Evolutionary conservation across 2,797 vertebrate species (phyloP), one percentile per base, ranked within the genome.

Genomic region (Schizothorax lantsangensis): DNA sequence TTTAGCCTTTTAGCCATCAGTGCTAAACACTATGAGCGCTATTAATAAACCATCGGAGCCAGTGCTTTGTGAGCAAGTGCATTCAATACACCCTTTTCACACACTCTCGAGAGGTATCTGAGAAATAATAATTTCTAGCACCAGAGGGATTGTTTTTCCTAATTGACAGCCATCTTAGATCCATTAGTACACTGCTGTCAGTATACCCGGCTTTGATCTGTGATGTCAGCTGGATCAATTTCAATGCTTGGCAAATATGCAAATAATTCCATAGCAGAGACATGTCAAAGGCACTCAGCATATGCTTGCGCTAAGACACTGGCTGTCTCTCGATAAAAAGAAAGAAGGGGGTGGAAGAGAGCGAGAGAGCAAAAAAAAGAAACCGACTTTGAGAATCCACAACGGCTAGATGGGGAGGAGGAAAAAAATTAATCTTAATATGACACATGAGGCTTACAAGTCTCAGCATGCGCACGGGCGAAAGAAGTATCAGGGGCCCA

Each of bases 361-460:
- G 72, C 4, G 49, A 78, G 66, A 69, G 9, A 66, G 30, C 71
- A 8, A 86, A 23, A 82, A 87, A n/a, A 80, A 87, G 38, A 62
- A 75, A 71, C n/a, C 2, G 57, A 86, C 79, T 82, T 78, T 69
- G 59, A 88, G 36, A 74, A 52, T 49, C 47, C 33, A 82, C 36
- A 81, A 43, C 38, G 15, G 10, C 79, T 84, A 45, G 40, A 80
- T 85, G 14, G 73, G 74, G 43, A 77, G 40, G 17, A 78, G 0
- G 0, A 40, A 85, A 59, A 85, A 64, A 36, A 91, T 84, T 83
- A 38, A 88, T 89, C 85, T 84, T 92, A 86, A 88, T 89, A 84
- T 26, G 68, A 82, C 87, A 84, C 59, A 89, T 71, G 85, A 81
- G 83, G 80, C 87, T 84, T 79, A 87, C 89, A 87, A 89, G 88